Evolutionary conservation across 1,140 invertebrate species (phyloP).

Genomic region (Panagrolaimus sp.): DNA sequence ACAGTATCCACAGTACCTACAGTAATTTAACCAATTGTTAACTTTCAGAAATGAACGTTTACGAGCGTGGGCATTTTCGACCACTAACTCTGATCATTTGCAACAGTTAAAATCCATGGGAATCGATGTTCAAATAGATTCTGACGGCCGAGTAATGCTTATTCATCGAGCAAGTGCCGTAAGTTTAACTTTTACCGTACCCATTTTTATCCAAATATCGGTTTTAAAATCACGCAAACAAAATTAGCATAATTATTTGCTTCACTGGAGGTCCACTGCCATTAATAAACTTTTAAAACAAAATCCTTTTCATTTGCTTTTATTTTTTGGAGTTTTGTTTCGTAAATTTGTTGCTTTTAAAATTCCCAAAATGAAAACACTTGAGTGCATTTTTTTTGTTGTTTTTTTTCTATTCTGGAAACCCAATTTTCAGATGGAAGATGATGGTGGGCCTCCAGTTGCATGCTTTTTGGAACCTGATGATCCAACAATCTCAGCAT

Average conservation of each 20-base stretch:
- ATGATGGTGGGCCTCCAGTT: slow-evolving; percentile 1
- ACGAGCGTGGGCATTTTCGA: slow-evolving; percentile 65
- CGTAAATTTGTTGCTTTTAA: too few relatives aligned
- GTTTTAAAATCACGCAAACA: background rate
- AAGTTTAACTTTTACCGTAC: slow-evolving; percentile 24
- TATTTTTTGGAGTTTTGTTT: background rate
- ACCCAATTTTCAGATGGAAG: slow-evolving; percentile 8
- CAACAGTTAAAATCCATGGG: slow-evolving; percentile 84
- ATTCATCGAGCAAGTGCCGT: slow-evolving; percentile 68
- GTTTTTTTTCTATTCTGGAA: slow-evolving; percentile 6
- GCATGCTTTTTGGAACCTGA: background rate
- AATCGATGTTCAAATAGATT: slow-evolving; percentile 78
- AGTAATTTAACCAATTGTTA: background rate
- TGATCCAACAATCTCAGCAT: background rate
- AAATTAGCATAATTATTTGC: too few relatives aligned
- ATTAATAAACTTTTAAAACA: background rate
- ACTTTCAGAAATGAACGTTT: slow-evolving; percentile 54
- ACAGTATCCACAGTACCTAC: background rate
- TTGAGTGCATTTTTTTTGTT: background rate
- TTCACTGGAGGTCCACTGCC: slow-evolving; percentile 10
- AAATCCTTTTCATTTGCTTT: background rate
- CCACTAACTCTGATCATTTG: slow-evolving; percentile 82
- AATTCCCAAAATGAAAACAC: background rate
- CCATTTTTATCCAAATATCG: background rate
- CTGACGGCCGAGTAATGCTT: slow-evolving; percentile 82